Evolutionary conservation across 1,140 invertebrate genomes (phyloP).

Genomic region (Saxidomus purpurata): DNA sequence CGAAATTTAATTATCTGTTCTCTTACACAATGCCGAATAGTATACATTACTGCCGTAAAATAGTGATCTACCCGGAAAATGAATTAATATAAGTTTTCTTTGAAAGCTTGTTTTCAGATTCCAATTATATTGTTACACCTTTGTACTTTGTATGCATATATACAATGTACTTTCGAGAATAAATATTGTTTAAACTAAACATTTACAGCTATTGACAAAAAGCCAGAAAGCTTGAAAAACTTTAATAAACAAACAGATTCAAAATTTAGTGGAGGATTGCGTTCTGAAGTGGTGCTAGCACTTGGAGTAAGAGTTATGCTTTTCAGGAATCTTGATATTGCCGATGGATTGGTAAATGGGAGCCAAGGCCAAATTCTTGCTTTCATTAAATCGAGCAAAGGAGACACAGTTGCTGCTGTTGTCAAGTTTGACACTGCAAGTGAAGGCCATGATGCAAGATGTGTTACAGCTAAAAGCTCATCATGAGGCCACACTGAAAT

Average conservation of each 20-base stretch:
- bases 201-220: constrained; percentile 1
- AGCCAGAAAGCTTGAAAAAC: background rate
- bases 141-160: too few species aligned
- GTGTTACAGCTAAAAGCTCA: background rate
- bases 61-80: too few species aligned
- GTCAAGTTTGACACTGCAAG: background rate
- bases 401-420: background rate
- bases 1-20: too few species aligned
- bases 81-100: too few species aligned
- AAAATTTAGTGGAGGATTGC: constrained; percentile 9
- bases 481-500: background rate
- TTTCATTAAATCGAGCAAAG: constrained; percentile 13
- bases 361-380: constrained; percentile 53
- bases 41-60: too few species aligned
- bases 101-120: too few species aligned
- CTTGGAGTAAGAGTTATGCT: constrained; percentile 64
- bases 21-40: too few species aligned
- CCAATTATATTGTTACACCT: too few species aligned
- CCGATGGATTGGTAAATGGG: constrained; percentile 69
- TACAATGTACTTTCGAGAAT: too few species aligned
- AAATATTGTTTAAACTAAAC: too few species aligned
- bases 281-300: background rate
- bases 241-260: background rate
- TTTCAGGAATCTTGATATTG: constrained; percentile 67
- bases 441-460: background rate